Evolutionary conservation across 2,888 invertebrate species (phyloP).

Genomic region (Euproctis similis): DNA sequence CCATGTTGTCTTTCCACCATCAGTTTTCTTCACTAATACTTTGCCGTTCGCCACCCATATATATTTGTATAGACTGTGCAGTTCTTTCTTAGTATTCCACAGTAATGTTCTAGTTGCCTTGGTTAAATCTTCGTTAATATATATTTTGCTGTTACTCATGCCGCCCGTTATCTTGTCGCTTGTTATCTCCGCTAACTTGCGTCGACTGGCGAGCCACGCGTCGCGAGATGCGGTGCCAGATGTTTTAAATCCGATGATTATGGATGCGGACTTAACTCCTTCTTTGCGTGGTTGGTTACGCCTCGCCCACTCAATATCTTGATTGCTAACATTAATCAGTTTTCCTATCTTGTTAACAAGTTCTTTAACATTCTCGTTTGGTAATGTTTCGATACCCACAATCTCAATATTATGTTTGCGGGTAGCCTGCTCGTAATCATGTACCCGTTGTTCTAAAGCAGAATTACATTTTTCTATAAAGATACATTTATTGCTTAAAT

Average conservation of each 20-base stretch:
- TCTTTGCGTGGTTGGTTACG: conserved; percentile 1
- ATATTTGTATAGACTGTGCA: neutral
- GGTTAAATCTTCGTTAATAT: conserved; percentile 5
- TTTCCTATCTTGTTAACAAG: neutral
- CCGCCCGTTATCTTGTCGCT: conserved; percentile 1
- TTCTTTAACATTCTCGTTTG: neutral
- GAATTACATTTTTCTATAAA: no score
- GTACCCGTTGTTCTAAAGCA: conserved; percentile 1
- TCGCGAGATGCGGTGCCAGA: conserved; percentile 2
- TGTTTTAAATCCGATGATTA: conserved; percentile 3
- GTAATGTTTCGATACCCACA: neutral
- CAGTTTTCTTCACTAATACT: conserved; percentile 2
- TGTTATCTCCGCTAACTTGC: neutral
- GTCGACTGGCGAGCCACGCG: conserved; percentile 2
- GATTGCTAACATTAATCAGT: neutral
- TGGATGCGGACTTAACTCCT: conserved; percentile 1
- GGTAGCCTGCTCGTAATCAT: neutral
- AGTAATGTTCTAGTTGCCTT: conserved; percentile 2
- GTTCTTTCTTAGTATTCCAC: conserved; percentile 3
- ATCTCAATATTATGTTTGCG: no score
- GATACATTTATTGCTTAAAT: no score
- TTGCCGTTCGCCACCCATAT: conserved; percentile 1
- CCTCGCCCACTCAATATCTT: conserved; percentile 2
- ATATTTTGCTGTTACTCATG: no score
- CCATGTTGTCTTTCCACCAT: conserved; percentile 3